Evolutionary conservation across 2,888 invertebrate species (phyloP).

Genomic region (Apamea monoglypha): DNA sequence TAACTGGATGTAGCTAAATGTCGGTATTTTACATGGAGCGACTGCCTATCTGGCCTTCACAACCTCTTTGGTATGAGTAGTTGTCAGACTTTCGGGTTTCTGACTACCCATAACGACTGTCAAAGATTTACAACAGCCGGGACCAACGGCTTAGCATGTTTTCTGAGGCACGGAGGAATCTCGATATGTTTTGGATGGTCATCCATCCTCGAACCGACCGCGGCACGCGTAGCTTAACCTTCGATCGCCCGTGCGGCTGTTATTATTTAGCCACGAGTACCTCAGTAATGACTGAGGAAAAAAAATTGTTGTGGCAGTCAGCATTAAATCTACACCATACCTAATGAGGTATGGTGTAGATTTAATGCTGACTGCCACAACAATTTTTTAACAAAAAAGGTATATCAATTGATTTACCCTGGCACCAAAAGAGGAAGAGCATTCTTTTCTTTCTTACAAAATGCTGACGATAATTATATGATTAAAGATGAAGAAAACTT

Average conservation of each 20-base stretch:
- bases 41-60: not conserved
- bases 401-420: not conserved
- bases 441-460: not conserved
- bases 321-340: too few species aligned
- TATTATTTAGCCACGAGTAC: too few species aligned
- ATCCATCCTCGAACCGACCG: too few species aligned
- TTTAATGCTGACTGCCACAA: not conserved
- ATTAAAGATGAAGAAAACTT: conserved; percentile 7
- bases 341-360: not conserved
- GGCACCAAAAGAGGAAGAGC: not conserved
- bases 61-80: not conserved
- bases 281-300: too few species aligned
- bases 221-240: too few species aligned
- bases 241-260: too few species aligned
- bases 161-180: not conserved
- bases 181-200: not conserved
- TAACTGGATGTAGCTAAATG: not conserved
- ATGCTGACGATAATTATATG: not conserved
- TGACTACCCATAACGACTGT: not conserved
- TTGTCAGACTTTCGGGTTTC: not conserved
- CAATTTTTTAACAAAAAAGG: not conserved
- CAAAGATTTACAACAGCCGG: not conserved
- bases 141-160: not conserved
- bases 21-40: not conserved
- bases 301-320: too few species aligned